Conservation (phyloP, 2,888 invertebrate species). For the Drosophila macrospina region DNA sequence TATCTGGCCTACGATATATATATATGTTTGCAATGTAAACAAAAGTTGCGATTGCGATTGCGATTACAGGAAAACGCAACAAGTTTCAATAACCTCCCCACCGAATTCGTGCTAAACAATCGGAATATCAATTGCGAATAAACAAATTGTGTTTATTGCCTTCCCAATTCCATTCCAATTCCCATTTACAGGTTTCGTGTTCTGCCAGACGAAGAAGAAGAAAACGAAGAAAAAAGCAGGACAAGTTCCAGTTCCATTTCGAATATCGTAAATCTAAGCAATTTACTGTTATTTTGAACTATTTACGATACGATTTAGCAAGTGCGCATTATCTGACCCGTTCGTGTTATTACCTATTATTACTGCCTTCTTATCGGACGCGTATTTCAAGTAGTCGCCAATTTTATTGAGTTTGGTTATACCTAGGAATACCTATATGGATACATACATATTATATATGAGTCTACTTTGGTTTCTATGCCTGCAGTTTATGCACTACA, state of each 20-base stretch:
- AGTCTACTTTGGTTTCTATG: slow-evolving; percentile 16
- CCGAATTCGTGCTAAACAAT: slow-evolving; percentile 36
- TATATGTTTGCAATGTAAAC: slow-evolving; percentile 64
- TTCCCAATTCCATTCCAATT: slow-evolving; percentile 22
- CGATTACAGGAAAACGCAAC: slow-evolving; percentile 59
- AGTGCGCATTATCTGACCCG: slow-evolving; percentile 41
- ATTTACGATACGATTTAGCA: slow-evolving; percentile 36
- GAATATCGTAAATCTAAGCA: slow-evolving; percentile 35
- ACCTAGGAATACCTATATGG: slow-evolving; percentile 12
- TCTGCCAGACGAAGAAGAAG: slow-evolving; percentile 2
- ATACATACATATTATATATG: slow-evolving; percentile 8
- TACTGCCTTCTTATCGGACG: slow-evolving; percentile 33
- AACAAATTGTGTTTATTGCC: slow-evolving; percentile 39
- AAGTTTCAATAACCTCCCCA: slow-evolving; percentile 76
- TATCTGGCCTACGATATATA: slow-evolving; percentile 51
- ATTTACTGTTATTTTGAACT: slow-evolving; percentile 22
- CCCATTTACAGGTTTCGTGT: slow-evolving; percentile 26
- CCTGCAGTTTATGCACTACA: slow-evolving; percentile 22
- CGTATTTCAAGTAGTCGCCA: slow-evolving; percentile 40
- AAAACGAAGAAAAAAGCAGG: not conserved
- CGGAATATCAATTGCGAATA: slow-evolving; percentile 51
- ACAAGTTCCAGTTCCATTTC: not conserved
- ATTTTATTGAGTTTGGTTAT: slow-evolving; percentile 31
- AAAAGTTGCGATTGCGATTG: slow-evolving; percentile 51
- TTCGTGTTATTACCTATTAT: not conserved